phyloP scores from a whole-genome alignment of 2,888 invertebrate species.

The Oligia fasciuncula region DNA sequence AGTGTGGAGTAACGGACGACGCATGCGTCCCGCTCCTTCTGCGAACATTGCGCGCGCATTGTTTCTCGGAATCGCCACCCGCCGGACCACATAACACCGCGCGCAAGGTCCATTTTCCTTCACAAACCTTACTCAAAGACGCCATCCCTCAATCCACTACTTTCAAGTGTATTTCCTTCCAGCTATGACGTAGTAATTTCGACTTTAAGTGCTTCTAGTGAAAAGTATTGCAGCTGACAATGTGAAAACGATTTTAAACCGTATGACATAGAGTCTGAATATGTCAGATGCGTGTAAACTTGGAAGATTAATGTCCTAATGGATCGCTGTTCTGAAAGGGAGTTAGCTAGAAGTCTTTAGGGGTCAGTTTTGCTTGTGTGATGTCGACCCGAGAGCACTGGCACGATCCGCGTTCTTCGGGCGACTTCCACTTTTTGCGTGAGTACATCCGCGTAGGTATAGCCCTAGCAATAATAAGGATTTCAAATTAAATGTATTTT shows the following conservation, averaged over 20 bases:
- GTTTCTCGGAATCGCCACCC: conserved; percentile 86
- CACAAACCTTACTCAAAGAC: conserved; percentile 74
- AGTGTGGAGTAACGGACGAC: conserved; percentile 82
- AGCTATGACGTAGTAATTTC: conserved; percentile 75
- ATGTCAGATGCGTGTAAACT: conserved; percentile 71
- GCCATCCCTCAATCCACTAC: conserved; percentile 81
- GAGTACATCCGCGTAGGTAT: conserved; percentile 82
- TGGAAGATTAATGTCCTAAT: conserved; percentile 80
- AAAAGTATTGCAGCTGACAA: conserved; percentile 66
- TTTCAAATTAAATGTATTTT: conserved; percentile 76
- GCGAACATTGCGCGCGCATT: conserved; percentile 84
- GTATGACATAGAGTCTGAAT: conserved; percentile 77
- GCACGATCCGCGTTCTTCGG: conserved; percentile 88
- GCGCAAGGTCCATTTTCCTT: conserved; percentile 79
- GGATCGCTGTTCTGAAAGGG: conserved; percentile 74
- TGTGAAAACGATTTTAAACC: conserved; percentile 81
- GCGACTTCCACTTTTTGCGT: conserved; percentile 86
- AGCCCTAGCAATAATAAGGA: conserved; percentile 83
- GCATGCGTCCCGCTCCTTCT: conserved; percentile 85
- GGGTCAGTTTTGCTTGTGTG: conserved; percentile 79
- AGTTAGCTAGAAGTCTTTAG: conserved; percentile 75
- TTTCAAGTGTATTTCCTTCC: conserved; percentile 80
- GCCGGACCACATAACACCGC: conserved; percentile 82
- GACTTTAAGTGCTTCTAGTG: conserved; percentile 73
- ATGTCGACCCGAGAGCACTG: conserved; percentile 71